Conservation (phyloP, 2,888 invertebrate genomes). For the Herminia tarsipennalis region DNA sequence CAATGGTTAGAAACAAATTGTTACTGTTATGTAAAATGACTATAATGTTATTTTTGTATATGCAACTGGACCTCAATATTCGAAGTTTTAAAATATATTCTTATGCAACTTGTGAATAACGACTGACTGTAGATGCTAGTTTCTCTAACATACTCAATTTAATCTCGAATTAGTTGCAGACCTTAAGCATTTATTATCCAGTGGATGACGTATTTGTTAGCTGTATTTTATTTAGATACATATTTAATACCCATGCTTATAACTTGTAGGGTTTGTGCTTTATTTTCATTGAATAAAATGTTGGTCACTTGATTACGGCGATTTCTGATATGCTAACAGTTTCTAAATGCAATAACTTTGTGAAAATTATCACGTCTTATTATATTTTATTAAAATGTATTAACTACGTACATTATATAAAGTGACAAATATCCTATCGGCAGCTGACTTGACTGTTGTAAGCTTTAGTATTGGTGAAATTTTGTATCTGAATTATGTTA, state of each 20-base stretch:
- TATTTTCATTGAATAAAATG: slow-evolving; percentile 34
- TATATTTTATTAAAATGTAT: slow-evolving; percentile 37
- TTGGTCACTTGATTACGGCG: slow-evolving; percentile 25
- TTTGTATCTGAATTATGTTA: slow-evolving; percentile 33
- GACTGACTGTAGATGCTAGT: slow-evolving; percentile 77
- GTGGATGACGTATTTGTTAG: slow-evolving; percentile 37
- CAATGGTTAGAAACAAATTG: slow-evolving; percentile 81
- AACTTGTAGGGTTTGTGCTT: slow-evolving; percentile 37
- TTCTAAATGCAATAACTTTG: slow-evolving; percentile 33
- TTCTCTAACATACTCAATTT: slow-evolving; percentile 52
- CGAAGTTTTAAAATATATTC: slow-evolving; percentile 70
- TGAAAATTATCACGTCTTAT: slow-evolving; percentile 19
- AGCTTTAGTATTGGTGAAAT: slow-evolving; percentile 40
- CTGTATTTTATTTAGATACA: slow-evolving; percentile 43
- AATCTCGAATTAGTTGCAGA: slow-evolving; percentile 59
- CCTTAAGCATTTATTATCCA: slow-evolving; percentile 58
- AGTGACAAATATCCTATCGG: slow-evolving; percentile 37
- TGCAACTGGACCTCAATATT: slow-evolving; percentile 72
- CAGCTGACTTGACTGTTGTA: slow-evolving; percentile 50
- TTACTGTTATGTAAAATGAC: slow-evolving; percentile 74
- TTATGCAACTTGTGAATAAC: slow-evolving; percentile 72
- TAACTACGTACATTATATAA: slow-evolving; percentile 27
- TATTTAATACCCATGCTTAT: slow-evolving; percentile 40
- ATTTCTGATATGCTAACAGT: slow-evolving; percentile 25
- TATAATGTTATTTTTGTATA: slow-evolving; percentile 78